Base-by-base conservation (phyloP, 1,140 invertebrate species). In the Megalonaias nervosa region DNA sequence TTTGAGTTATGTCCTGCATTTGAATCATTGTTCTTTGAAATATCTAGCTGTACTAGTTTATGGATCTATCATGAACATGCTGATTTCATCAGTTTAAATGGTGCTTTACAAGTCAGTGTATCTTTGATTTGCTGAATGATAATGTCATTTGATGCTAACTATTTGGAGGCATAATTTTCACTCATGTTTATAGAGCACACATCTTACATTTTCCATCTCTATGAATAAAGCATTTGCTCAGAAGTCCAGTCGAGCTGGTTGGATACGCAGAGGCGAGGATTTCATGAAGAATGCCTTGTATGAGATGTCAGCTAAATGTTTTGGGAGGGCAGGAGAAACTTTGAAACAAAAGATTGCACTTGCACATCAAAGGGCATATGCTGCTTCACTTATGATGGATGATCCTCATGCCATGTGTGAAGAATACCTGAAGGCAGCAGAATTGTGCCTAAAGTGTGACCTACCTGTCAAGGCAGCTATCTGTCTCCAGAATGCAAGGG, bases 291-390 rank as follows among this genome's bases (percentile, higher is more conserved):
- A 78, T 14, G 62, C 23, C 17, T 64, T 84, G 57, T 85, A 76
- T 67, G 70, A 77, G 26, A 70, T 84, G 13, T 82, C 84, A 19
- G 82, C 82, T 19, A 84, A 84, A 66, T 84, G 82, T 64, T 85
- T 81, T 71, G 56, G 31, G n/a, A 81, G 68, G 23, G 74, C 61
- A 23, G 69, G 15, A 13, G 66, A 68, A 23, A 23, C 77, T 16
- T 58, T 26, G 1, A 64, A 74, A 58, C 74, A 75, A 56, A 82
- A 72, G 14, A 58, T 78, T 16, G 77, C 81, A 9, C 57, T 77
- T 13, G 83, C 83, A 12, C 74, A 80, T 60, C 57, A 73, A 48
- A 57, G 68, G 58, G 81, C 71, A 58, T 70, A 71, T 14, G 56
- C 58, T 38, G 80, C 76, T 16, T 19, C 57, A n/a, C 31, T 81